These are phyloP conservation scores for Ferrisia virgata DNA, from an alignment of 2,888 invertebrate genomes.

Conservation along the genomic window DNA sequence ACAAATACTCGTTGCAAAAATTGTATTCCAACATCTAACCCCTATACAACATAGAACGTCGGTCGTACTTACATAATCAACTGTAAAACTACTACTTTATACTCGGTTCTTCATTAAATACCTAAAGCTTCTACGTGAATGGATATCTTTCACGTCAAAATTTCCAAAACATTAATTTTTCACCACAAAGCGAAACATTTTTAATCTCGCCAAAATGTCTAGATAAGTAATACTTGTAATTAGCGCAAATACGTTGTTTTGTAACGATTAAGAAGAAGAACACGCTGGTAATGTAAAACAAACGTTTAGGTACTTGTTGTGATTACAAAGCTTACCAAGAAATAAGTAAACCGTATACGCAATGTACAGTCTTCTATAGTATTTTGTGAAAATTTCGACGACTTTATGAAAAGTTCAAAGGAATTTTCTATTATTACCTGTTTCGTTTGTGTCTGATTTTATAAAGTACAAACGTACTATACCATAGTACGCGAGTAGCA, in stretches of 20 bases:
- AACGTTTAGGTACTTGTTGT: background rate
- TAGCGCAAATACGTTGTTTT: background rate
- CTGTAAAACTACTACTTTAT: too few species aligned
- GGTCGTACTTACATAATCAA: too few species aligned
- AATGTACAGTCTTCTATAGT: too few species aligned
- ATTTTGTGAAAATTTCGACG: background rate
- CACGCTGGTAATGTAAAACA: background rate
- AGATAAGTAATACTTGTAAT: background rate
- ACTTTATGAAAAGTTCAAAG: background rate
- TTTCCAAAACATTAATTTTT: background rate
- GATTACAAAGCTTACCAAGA: background rate
- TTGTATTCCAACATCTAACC: too few species aligned
- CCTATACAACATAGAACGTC: too few species aligned
- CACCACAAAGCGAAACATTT: background rate
- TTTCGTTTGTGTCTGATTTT: background rate
- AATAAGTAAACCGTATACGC: background rate
- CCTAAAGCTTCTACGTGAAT: background rate
- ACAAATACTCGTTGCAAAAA: too few species aligned
- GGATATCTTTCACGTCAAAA: background rate
- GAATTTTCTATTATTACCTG: background rate
- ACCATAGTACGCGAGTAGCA: too few species aligned
- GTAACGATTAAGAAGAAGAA: conserved; percentile 5
- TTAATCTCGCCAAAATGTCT: background rate
- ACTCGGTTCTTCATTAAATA: background rate
- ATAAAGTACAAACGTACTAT: too few species aligned